Base-by-base conservation (phyloP, 2,888 invertebrate species). In the Mellilla xanthometata region DNA sequence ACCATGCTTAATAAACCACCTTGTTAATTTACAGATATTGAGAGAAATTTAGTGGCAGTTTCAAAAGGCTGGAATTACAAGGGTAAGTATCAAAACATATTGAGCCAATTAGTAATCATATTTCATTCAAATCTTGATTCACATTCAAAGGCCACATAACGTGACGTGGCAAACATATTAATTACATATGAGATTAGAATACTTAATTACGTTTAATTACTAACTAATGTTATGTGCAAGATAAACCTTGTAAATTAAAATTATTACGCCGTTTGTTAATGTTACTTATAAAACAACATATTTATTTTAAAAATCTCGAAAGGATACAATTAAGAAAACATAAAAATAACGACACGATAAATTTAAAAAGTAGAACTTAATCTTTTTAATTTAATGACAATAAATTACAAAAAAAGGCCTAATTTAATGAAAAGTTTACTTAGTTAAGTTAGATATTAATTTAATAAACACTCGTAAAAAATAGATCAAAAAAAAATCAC, bases 41-140 rank as follows among this genome's bases (percentile, higher is more conserved):
- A 3, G 23, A 22, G n/a, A 33, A 33, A 33, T 8, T 33, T n/a
- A 12, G 1, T 2, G 8, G 11, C 12, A 11, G 8, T n/a, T 2
- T 11, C 34, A 2, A 45, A 12, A 12, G 39, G 52, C 0, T 71
- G 71, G 70, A 49, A 56, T 19, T 76, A 72, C 31, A 35, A 34
- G 3, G 51, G 73, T 73, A 54, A 72, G 65, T 58, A 39, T 9
- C 12, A 44, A 28, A 12, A 40, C 49, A 46, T 30, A 31, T 2
- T 5, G 30, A 53, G 39, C 43, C 28, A 43, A 51, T 58, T 49
- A 30, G 26, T 10, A 55, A 47, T 40, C 49, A 7, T 23, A 31
- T 28, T 36, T 8, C 23, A 42, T 44, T 50, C 38, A 47, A 32
- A 22, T 48, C 39, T 45, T 30, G 6, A 41, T 55, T 46, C 45